Evolutionary conservation across 2,113 vertebrate genomes (phyloP).

Genomic region (Paracanthobrama guichenoti): DNA sequence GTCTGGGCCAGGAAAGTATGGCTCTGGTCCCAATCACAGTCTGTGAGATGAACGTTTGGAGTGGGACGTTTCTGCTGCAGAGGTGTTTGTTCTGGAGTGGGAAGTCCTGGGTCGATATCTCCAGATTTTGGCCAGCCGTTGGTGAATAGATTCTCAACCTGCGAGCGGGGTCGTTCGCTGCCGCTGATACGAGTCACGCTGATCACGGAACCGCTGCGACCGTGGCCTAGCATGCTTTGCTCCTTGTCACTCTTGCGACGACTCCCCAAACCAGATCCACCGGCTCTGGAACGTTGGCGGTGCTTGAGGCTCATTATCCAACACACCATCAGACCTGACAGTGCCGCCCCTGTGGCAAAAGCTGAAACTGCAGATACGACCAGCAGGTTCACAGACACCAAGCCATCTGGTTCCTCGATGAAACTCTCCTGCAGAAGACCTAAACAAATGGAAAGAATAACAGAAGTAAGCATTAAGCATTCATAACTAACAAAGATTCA

Average conservation of each 20-base stretch:
- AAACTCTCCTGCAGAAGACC: slow-evolving; percentile 88
- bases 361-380: slow-evolving; percentile 92
- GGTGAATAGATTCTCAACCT: slow-evolving; percentile 79
- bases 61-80: slow-evolving; percentile 88
- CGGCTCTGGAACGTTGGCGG: slow-evolving; percentile 71
- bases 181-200: slow-evolving; percentile 87
- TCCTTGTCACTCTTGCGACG: slow-evolving; percentile 89
- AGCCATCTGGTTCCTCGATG: slow-evolving; percentile 86
- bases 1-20: slow-evolving; percentile 84
- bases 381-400: slow-evolving; percentile 92
- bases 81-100: slow-evolving; percentile 94
- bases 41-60: slow-evolving; percentile 71
- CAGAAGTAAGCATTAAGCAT: slow-evolving; percentile 38
- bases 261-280: slow-evolving; percentile 66
- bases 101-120: slow-evolving; percentile 87
- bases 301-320: slow-evolving; percentile 93
- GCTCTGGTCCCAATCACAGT: slow-evolving; percentile 86
- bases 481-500: slow-evolving; percentile 39
- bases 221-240: slow-evolving; percentile 83
- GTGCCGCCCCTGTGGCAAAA: slow-evolving; percentile 89
- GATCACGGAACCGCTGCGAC: slow-evolving; percentile 86
- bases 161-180: slow-evolving; percentile 72
- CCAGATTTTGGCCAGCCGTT: slow-evolving; percentile 86
- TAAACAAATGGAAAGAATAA: slow-evolving; percentile 51
- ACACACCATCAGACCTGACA: slow-evolving; percentile 92